Conservation (phyloP, 2,888 invertebrate species). For the Pristionchus exspectatus region DNA sequence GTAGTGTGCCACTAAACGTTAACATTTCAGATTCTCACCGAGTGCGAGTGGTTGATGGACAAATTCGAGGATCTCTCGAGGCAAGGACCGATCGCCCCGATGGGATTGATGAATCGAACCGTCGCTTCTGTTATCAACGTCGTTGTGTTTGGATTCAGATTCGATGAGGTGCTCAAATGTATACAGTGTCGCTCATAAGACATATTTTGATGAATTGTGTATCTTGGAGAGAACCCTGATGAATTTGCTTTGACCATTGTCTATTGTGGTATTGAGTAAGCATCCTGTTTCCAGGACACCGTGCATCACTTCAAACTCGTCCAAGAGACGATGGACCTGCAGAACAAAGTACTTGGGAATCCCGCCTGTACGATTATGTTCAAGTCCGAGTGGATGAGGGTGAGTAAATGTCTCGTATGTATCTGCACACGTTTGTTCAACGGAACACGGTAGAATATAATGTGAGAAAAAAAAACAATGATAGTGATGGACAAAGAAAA, state of each 20-base stretch:
- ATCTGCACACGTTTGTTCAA: too few species aligned
- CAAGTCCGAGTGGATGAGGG: slow-evolving; percentile 30
- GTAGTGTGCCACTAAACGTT: neutral
- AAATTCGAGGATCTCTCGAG: neutral
- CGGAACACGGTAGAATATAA: too few species aligned
- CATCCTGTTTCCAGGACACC: neutral
- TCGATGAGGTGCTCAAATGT: slow-evolving; percentile 68
- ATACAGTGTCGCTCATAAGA: too few species aligned
- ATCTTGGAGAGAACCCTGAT: neutral
- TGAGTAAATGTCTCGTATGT: too few species aligned
- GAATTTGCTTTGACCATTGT: too few species aligned
- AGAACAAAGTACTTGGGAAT: slow-evolving; percentile 20
- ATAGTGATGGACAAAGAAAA: too few species aligned
- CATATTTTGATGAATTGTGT: too few species aligned
- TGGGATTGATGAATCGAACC: slow-evolving; percentile 26
- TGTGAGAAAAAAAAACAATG: too few species aligned
- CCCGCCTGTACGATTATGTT: neutral
- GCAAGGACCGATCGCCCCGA: neutral
- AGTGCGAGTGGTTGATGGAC: slow-evolving; percentile 39
- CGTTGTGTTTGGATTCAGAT: slow-evolving; percentile 64
- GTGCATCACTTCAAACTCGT: slow-evolving; percentile 34
- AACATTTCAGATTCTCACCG: slow-evolving; percentile 3
- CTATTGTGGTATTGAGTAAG: too few species aligned
- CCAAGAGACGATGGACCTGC: slow-evolving; percentile 26
- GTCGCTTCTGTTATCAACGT: slow-evolving; percentile 60